Percentiles rank a stretch among this genome's conserved stretches.
These are phyloP conservation scores for Macaria notata DNA, from an alignment of 2,888 invertebrate genomes.

Conservation along the genomic window DNA sequence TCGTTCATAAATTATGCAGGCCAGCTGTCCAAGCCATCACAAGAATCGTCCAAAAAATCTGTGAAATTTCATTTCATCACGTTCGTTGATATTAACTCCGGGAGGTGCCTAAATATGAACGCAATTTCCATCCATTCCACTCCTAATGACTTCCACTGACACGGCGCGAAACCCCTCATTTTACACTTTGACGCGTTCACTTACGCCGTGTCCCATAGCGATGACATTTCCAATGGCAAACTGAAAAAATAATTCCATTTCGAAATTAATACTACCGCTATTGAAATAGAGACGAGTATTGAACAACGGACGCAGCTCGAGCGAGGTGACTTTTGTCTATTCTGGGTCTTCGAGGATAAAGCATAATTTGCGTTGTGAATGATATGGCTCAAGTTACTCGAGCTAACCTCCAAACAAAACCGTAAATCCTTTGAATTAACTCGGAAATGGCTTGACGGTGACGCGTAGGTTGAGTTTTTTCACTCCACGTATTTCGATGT, in stretches of 20 bases:
- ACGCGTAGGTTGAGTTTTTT: slow-evolving; percentile 45
- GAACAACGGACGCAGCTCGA: slow-evolving; percentile 38
- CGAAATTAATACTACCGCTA: slow-evolving; percentile 44
- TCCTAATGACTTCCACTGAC: slow-evolving; percentile 82
- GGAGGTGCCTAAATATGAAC: slow-evolving; percentile 75
- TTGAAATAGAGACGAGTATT: slow-evolving; percentile 57
- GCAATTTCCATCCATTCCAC: slow-evolving; percentile 80
- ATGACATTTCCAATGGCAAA: slow-evolving; percentile 74
- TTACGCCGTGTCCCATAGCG: slow-evolving; percentile 74
- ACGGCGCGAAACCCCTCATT: slow-evolving; percentile 80
- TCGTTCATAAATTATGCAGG: neutral
- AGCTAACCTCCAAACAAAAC: slow-evolving; percentile 43
- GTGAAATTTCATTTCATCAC: slow-evolving; percentile 68
- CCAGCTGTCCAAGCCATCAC: slow-evolving; percentile 23
- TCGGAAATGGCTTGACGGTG: slow-evolving; percentile 39
- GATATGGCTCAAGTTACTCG: slow-evolving; percentile 49
- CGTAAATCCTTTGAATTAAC: slow-evolving; percentile 43
- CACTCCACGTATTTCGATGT: slow-evolving; percentile 70
- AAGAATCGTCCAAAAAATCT: slow-evolving; percentile 41
- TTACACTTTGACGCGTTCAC: slow-evolving; percentile 82
- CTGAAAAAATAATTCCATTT: slow-evolving; percentile 47
- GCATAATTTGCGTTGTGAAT: slow-evolving; percentile 55
- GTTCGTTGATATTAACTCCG: slow-evolving; percentile 72
- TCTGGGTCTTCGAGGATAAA: slow-evolving; percentile 74
- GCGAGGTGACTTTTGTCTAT: slow-evolving; percentile 75